Base-by-base conservation (phyloP, 2,113 vertebrate genomes). In the Dissostichus mawsoni region DNA sequence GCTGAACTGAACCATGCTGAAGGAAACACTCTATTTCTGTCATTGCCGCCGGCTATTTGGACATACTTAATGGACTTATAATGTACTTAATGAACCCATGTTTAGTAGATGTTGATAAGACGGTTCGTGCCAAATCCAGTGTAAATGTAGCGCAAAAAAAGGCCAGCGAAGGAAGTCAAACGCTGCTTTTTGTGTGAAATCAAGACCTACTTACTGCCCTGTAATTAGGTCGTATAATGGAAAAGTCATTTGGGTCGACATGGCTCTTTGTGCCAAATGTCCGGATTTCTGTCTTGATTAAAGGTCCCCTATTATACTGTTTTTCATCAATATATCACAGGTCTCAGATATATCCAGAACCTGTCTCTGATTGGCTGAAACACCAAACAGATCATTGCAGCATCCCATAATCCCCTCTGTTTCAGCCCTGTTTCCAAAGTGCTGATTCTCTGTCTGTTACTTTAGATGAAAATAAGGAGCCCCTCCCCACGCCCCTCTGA, bases 91-190 rank as follows among this genome's bases (percentile, higher is more conserved):
- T n/a, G 63, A 52, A 57, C 18, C 63, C 69, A 73, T 50, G 80
- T 80, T 82, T 47, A 65, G 68, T 68, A 74, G 20, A 25, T 77
- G 74, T 72, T 56, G 57, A 67, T 65, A n/a, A 74, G 12, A 55
- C 1, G 5, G 61, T 83, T 79, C 70, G 83, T 81, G 68, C 80
- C 74, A 83, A 78, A 86, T 53, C 23, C 71, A 79, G 48, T 71
- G 70, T 78, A 63, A 64, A 86, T 79, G 83, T 81, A 86, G 85
- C 48, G 2, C 52, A 36, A 7, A 56, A 5, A 62, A 23, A 51
- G 33, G 61, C 71, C 52, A 52, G 44, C 44, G 1, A 25, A 44
- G 36, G 61, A 11, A 36, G 52, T 8, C 62, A 67, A 23, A 55
- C 3, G 25, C 65, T 56, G 65, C 53, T 63, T 57, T 73, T 71